Base-by-base conservation (phyloP, 2,797 vertebrate species). In the Vireo griseus region DNA sequence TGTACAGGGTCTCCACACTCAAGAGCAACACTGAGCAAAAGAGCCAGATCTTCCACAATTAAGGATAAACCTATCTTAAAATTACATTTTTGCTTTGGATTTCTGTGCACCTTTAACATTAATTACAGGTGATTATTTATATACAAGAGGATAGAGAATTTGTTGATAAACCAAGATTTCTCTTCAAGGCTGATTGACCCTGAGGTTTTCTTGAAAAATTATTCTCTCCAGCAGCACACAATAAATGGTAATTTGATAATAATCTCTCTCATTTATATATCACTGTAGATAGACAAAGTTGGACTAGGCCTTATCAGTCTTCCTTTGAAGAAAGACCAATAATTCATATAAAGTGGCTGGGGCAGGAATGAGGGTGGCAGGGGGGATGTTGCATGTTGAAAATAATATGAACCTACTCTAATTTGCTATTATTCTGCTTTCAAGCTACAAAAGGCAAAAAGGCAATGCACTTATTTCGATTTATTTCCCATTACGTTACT, bases 221-320 rank as follows among this genome's bases (percentile, higher is more conserved):
- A 47, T 71, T 68, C 47, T 73, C 69, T 76, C 51, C 26, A 57
- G 62, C n/a, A 94, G 82, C 48, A 86, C n/a, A 88, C 81, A 91
- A 90, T 86, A 93, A 91, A 90, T 59, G 61, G 62, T 83, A 73
- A 96, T 89, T 94, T 89, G 78, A 91, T 91, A 91, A 92, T 83
- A 86, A 71, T 45, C 31, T 54, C 65, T 72, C 45, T 76, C 44
- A 75, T 58, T 92, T 74, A 28, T 74, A 28, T 58, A 90, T 77
- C 62, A 48, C 13, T 63, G 29, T 7, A 90, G 91, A 48, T 11
- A 67, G 84, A 72, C 66, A 65, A 92, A 66, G 50, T 68, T 79
- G 52, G 75, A 85, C 72, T 33, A 62, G 37, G 40, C 13, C 62
- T 86, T 72, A 71, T 40, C 59, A 26, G 13, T 59, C 33, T 72